These are phyloP conservation scores for Ageneiosus marmoratus DNA, from an alignment of 2,113 vertebrate genomes.

Conservation along the genomic window DNA sequence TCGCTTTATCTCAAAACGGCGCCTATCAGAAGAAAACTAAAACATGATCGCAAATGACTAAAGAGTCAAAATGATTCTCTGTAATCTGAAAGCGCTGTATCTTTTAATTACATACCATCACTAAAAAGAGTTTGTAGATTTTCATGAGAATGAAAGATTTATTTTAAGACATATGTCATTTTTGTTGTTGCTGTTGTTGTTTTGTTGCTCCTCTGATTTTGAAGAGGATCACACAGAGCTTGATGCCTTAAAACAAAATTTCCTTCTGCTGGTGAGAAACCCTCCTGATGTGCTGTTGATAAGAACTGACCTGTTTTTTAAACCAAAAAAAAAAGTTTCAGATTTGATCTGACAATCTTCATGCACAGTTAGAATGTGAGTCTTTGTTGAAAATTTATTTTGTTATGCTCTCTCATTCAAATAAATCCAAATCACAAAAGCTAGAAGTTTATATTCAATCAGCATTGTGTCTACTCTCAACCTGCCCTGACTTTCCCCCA, in stretches of 20 bases:
- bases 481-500: background rate
- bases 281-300: background rate
- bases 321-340: background rate
- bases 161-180: background rate
- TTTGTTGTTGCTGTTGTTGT: background rate
- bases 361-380: background rate
- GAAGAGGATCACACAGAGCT: background rate
- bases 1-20: conserved; percentile 21
- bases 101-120: background rate
- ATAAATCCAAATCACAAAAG: background rate
- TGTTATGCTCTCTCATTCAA: background rate
- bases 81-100: background rate
- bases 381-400: background rate
- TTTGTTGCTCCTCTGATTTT: background rate
- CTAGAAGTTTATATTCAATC: background rate
- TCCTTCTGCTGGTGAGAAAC: background rate
- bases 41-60: background rate
- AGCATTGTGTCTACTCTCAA: background rate
- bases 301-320: background rate
- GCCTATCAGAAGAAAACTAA: background rate
- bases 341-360: background rate
- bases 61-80: background rate
- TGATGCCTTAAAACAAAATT: background rate
- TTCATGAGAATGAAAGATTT: background rate
- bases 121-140: background rate